These are phyloP conservation scores for Eurosta solidaginis DNA, from an alignment of 1,140 invertebrate genomes.

Conservation along the genomic window DNA sequence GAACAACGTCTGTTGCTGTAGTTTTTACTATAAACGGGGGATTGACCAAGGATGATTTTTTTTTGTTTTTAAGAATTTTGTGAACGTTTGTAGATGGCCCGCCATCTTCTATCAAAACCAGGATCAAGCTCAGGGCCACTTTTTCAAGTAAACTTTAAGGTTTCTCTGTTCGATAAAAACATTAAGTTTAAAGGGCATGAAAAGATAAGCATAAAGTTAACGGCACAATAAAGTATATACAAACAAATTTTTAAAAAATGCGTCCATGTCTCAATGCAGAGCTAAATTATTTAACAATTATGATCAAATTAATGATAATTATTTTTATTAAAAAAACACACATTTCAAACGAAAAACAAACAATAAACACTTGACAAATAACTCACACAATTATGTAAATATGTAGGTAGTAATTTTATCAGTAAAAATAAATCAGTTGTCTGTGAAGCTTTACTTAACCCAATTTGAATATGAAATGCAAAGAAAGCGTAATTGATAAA, in stretches of 20 bases:
- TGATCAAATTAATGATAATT: slow-evolving; percentile 22
- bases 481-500: not conserved
- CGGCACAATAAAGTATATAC: too few relatives aligned
- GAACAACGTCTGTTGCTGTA: too few relatives aligned
- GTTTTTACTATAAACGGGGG: too few relatives aligned
- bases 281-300: not conserved
- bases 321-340: not conserved
- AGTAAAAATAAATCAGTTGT: slow-evolving; percentile 15
- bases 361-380: slow-evolving; percentile 8
- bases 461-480: slow-evolving; percentile 9
- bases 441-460: not conserved
- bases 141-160: too few relatives aligned
- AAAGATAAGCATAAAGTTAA: too few relatives aligned
- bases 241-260: not conserved
- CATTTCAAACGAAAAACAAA: not conserved
- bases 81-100: too few relatives aligned
- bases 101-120: too few relatives aligned
- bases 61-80: too few relatives aligned
- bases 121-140: too few relatives aligned
- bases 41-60: too few relatives aligned
- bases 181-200: too few relatives aligned
- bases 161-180: too few relatives aligned
- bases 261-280: not conserved
- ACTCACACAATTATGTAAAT: not conserved
- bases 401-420: not conserved